phyloP scores from a whole-genome alignment of 2,888 invertebrate species.

The Dryococelus australis region DNA sequence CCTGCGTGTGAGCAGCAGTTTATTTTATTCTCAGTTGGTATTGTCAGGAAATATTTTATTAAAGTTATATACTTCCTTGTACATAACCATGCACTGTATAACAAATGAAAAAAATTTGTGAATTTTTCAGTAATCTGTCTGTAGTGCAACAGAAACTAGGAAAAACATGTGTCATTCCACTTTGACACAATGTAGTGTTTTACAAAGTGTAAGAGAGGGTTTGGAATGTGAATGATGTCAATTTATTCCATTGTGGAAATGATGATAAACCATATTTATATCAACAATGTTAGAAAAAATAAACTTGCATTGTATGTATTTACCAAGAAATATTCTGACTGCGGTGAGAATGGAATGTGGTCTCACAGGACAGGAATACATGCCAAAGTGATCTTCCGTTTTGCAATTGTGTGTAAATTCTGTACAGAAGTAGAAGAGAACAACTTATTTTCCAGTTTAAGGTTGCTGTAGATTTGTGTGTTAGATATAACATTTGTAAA shows the following conservation, averaged over 20 bases:
- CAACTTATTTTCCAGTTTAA: neutral
- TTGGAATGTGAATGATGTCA: slow-evolving; percentile 9
- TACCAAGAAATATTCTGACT: neutral
- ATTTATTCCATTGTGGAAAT: neutral
- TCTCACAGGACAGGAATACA: neutral
- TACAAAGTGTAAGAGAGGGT: neutral
- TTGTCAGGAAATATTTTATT: slow-evolving; percentile 16
- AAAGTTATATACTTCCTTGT: slow-evolving; percentile 16
- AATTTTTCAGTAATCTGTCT: neutral
- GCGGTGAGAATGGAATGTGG: neutral
- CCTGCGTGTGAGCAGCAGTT: slow-evolving; percentile 4
- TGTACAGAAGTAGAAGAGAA: neutral
- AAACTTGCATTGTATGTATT: neutral
- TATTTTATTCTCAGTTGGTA: slow-evolving; percentile 4
- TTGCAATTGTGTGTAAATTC: neutral
- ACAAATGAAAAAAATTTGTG: neutral
- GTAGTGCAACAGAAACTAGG: neutral
- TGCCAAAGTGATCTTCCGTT: slow-evolving; percentile 1
- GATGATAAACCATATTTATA: neutral
- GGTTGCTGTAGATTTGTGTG: neutral
- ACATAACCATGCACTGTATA: slow-evolving; percentile 1
- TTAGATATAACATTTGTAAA: neutral
- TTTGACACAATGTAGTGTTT: neutral
- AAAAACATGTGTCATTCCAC: neutral
- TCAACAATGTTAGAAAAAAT: neutral